Evolutionary conservation across 2,113 vertebrate species (phyloP).

Genomic region (Aphyosemion australe): DNA sequence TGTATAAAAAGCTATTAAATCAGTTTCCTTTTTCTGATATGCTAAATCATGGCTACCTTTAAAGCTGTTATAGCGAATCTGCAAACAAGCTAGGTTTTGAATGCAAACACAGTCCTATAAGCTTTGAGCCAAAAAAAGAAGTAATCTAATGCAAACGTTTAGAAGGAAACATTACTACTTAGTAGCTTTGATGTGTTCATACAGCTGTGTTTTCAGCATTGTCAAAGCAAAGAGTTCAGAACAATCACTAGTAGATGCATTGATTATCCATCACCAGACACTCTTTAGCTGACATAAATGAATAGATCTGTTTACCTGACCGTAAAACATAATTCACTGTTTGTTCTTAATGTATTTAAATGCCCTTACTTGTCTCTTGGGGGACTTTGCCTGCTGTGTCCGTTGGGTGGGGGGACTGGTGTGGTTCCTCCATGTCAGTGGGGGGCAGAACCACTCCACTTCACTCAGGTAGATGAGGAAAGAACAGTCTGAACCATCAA

Average conservation of each 20-base stretch:
- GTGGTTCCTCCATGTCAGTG: slow-evolving; percentile 88
- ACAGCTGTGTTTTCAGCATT: background rate
- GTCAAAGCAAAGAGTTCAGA: no score
- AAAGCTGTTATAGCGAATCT: no score
- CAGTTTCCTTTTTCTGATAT: no score
- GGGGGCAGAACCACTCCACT: slow-evolving; percentile 98
- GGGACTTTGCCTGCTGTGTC: slow-evolving; percentile 52
- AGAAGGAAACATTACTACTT: background rate
- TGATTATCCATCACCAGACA: slow-evolving; percentile 2
- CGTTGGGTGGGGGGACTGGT: slow-evolving; percentile 73
- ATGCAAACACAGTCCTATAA: no score
- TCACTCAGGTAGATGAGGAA: slow-evolving; percentile 97
- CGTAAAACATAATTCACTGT: no score
- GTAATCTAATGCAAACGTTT: no score
- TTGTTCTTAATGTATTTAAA: background rate
- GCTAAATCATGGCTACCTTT: no score
- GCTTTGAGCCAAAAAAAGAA: no score
- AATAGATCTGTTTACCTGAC: background rate
- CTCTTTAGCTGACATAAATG: background rate
- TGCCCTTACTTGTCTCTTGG: slow-evolving; percentile 83
- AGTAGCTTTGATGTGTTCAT: background rate
- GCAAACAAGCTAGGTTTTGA: no score
- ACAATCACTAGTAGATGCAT: slow-evolving; percentile 6
- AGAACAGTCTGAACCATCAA: slow-evolving; percentile 96
- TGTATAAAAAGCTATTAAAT: no score